Percentiles rank a stretch among this genome's conserved stretches.
phyloP scores from a whole-genome alignment of 2,888 invertebrate species.

The Cantharis flavilabris region DNA sequence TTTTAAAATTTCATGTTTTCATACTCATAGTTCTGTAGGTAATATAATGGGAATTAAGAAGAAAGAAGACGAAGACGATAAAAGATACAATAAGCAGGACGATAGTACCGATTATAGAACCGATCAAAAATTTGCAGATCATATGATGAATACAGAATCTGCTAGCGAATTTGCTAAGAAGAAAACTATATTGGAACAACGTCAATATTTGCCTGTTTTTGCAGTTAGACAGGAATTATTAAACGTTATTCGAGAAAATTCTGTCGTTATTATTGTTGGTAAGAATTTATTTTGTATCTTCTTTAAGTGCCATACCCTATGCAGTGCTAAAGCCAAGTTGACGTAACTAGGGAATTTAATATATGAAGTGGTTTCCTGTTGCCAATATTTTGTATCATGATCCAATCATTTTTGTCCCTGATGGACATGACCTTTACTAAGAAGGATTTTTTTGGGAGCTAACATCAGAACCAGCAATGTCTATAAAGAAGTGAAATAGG shows the following conservation, averaged over 20 bases:
- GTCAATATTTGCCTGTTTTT: slow-evolving; percentile 92
- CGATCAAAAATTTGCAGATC: slow-evolving; percentile 96
- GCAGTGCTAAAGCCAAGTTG: too few relatives aligned
- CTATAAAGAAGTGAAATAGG: too few relatives aligned
- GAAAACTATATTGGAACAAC: slow-evolving; percentile 82
- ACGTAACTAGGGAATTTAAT: too few relatives aligned
- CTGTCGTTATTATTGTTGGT: slow-evolving; percentile 91
- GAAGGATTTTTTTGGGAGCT: too few relatives aligned
- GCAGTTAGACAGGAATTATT: slow-evolving; percentile 92
- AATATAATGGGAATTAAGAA: slow-evolving; percentile 95
- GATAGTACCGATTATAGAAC: slow-evolving; percentile 86
- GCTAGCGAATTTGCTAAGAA: slow-evolving; percentile 85
- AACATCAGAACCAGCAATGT: too few relatives aligned
- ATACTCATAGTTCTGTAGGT: slow-evolving; percentile 53
- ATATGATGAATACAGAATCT: slow-evolving; percentile 79
- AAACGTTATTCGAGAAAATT: slow-evolving; percentile 91
- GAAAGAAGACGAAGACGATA: slow-evolving; percentile 79
- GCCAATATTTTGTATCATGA: too few relatives aligned
- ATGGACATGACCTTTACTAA: too few relatives aligned
- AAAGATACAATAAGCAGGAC: slow-evolving; percentile 63
- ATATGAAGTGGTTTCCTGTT: too few relatives aligned
- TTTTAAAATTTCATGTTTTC: not conserved
- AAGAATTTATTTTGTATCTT: slow-evolving; percentile 39
- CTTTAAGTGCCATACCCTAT: too few relatives aligned
- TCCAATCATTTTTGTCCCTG: too few relatives aligned